Evolutionary conservation across 2,113 vertebrate genomes (phyloP).

Genomic region (Callochromis pleurospilus): DNA sequence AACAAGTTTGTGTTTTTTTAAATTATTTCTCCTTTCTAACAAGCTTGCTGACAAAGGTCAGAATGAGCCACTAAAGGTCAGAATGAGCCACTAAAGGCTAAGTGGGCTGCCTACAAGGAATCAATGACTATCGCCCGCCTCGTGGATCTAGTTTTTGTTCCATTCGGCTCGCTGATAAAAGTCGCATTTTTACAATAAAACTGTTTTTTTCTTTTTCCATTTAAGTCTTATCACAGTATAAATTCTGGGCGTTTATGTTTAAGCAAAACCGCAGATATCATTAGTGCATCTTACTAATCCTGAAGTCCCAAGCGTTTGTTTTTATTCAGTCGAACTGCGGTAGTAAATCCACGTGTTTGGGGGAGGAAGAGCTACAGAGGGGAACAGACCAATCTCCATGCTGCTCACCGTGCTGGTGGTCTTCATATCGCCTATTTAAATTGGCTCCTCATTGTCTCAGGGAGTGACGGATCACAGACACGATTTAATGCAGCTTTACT

Average conservation of each 20-base stretch:
- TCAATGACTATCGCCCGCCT: not conserved
- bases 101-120: fast-evolving
- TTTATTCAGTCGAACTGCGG: not conserved
- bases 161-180: fast-evolving
- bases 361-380: not conserved
- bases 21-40: not conserved
- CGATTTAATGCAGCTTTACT: constrained; percentile 64
- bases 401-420: constrained; percentile 37
- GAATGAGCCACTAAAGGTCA: not conserved
- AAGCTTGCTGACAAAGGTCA: not conserved
- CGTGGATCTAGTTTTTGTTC: not conserved
- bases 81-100: not conserved
- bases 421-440: constrained; percentile 35
- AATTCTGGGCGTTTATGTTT: not conserved
- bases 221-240: not conserved
- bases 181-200: fast-evolving
- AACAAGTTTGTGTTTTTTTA: not conserved
- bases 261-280: not conserved
- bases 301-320: not conserved
- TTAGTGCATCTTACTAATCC: not conserved
- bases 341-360: not conserved
- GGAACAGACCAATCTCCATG: not conserved
- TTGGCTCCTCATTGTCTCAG: constrained; percentile 62
- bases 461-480: constrained; percentile 54
- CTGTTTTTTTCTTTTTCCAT: not conserved